A percentile compares a stretch with the other conserved stretches of the same genome.
These are phyloP conservation scores for Asarcornis scutulata DNA, from an alignment of 2,113 vertebrate genomes.

Conservation along the genomic window DNA sequence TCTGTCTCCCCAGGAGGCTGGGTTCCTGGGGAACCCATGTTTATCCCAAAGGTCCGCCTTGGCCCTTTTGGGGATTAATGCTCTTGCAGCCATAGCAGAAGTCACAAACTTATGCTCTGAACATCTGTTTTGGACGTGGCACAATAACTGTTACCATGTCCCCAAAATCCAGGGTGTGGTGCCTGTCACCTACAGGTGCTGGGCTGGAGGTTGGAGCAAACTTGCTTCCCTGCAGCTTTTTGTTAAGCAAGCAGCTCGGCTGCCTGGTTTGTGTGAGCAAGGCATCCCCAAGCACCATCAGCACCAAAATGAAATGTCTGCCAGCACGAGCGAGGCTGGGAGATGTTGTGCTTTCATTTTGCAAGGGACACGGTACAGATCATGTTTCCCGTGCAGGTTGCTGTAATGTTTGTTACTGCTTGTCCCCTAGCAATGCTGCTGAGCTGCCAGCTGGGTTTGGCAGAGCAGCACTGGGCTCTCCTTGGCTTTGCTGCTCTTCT, in stretches of 20 bases:
- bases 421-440: background rate
- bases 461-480: background rate
- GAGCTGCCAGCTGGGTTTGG: background rate
- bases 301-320: background rate
- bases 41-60: background rate
- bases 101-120: no score
- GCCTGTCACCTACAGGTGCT: no score
- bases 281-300: background rate
- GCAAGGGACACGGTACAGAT: background rate
- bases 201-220: no score
- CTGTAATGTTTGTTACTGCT: background rate
- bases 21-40: background rate
- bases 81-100: no score
- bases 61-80: background rate
- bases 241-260: background rate
- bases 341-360: background rate
- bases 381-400: background rate
- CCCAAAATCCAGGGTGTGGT: no score
- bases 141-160: no score
- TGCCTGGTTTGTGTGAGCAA: background rate
- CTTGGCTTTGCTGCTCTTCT: background rate
- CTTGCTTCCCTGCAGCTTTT: background rate
- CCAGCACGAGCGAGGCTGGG: background rate
- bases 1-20: background rate
- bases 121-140: no score